A percentile compares a stretch with the other conserved stretches of the same genome.
These are phyloP conservation scores for Leptobrachium leishanense DNA, from an alignment of 2,113 vertebrate genomes.

Conservation along the genomic window DNA sequence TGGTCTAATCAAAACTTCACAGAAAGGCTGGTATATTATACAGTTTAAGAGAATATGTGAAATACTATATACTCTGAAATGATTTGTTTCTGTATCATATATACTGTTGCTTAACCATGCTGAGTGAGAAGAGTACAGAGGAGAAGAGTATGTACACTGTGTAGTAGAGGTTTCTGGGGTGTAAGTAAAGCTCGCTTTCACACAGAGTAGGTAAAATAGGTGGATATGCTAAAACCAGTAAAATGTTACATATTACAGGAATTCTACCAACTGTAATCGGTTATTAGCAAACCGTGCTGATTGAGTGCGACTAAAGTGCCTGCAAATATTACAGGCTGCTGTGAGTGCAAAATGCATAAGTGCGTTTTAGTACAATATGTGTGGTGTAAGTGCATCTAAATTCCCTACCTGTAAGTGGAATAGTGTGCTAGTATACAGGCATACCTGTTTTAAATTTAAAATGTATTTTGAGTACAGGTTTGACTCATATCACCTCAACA, in stretches of 20 bases:
- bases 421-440: constrained; percentile 9
- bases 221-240: background rate
- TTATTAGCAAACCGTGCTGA: constrained; percentile 1
- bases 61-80: too few relatives aligned
- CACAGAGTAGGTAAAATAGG: constrained; percentile 11
- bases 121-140: too few relatives aligned
- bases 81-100: too few relatives aligned
- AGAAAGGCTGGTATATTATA: too few relatives aligned
- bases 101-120: too few relatives aligned
- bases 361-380: background rate
- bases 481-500: background rate
- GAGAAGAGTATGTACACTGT: too few relatives aligned
- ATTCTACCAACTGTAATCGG: background rate
- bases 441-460: background rate
- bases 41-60: too few relatives aligned
- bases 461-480: background rate
- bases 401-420: background rate
- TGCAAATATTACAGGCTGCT: constrained; percentile 12
- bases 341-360: constrained; percentile 13
- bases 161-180: background rate
- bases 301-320: background rate
- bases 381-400: constrained; percentile 4
- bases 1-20: too few relatives aligned
- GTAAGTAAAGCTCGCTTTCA: constrained; percentile 10
- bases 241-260: constrained; percentile 5